Evolutionary conservation across 1,140 invertebrate species (phyloP).

Genomic region (Augochlora pura): DNA sequence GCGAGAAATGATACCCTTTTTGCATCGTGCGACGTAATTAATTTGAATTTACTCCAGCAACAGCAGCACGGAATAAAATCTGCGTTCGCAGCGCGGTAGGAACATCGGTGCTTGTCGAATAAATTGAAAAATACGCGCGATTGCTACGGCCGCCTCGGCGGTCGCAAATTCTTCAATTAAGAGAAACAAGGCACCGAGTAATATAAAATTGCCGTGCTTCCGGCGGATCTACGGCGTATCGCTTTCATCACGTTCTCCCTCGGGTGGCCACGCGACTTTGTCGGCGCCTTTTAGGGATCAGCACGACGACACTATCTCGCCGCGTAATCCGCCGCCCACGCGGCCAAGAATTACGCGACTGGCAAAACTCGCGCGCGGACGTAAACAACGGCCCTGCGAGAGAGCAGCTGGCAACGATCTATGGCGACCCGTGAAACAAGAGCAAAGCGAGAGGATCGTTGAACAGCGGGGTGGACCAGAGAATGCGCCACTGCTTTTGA

Average conservation of each 20-base stretch:
- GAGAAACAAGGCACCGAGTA: slow-evolving; percentile 10
- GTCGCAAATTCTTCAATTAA: slow-evolving; percentile 7
- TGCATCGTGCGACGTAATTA: too few relatives aligned
- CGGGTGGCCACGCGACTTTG: slow-evolving; percentile 52
- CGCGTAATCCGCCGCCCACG: slow-evolving; percentile 55
- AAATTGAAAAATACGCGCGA: too few relatives aligned
- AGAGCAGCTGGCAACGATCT: too few relatives aligned
- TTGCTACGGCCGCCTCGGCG: not conserved
- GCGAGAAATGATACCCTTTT: too few relatives aligned
- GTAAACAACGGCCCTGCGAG: slow-evolving; percentile 5
- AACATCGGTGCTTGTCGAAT: too few relatives aligned
- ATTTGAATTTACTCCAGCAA: too few relatives aligned
- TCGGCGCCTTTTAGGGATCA: slow-evolving; percentile 62
- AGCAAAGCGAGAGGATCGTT: too few relatives aligned
- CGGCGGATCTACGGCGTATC: slow-evolving; percentile 30
- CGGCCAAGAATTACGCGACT: slow-evolving; percentile 24
- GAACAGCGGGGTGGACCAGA: too few relatives aligned
- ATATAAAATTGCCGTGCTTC: slow-evolving; percentile 11
- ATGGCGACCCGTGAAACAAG: too few relatives aligned
- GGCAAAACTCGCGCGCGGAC: slow-evolving; percentile 35
- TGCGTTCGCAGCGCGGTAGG: too few relatives aligned
- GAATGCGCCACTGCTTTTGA: too few relatives aligned
- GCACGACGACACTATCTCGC: slow-evolving; percentile 39
- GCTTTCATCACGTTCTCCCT: slow-evolving; percentile 41
- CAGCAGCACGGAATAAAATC: too few relatives aligned